Evolutionary conservation across 2,797 vertebrate species (phyloP).

Genomic region (Rhodeus uyekii): DNA sequence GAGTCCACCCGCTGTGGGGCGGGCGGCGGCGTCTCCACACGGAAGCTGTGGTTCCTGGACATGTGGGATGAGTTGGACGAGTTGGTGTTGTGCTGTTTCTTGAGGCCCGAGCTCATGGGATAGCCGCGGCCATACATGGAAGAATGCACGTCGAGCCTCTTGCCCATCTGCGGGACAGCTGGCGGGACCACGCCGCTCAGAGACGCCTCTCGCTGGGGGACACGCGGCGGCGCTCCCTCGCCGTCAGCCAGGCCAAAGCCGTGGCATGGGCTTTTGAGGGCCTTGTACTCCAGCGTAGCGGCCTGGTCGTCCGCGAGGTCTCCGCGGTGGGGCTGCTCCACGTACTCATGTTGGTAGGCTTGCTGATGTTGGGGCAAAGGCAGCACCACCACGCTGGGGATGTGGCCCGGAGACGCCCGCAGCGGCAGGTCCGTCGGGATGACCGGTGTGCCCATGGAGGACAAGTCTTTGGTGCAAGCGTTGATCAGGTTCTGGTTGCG

Average conservation of each 20-base stretch:
- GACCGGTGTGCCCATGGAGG: constrained; percentile 86
- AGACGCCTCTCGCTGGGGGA: constrained; percentile 95
- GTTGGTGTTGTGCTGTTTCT: constrained; percentile 98
- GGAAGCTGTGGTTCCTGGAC: constrained; percentile 94
- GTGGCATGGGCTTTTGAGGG: constrained; percentile 90
- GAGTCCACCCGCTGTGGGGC: constrained; percentile 98
- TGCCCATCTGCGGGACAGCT: constrained; percentile 90
- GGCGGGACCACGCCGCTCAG: constrained; percentile 82
- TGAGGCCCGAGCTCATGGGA: constrained; percentile 78
- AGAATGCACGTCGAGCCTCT: constrained; percentile 91
- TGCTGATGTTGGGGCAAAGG: constrained; percentile 89
- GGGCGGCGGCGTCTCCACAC: constrained; percentile 91
- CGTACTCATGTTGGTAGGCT: constrained; percentile 94
- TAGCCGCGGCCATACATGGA: constrained; percentile 85
- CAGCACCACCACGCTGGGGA: constrained; percentile 94
- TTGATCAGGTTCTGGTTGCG: constrained; percentile 98
- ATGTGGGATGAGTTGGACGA: constrained; percentile 98
- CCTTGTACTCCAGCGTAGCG: constrained; percentile 94
- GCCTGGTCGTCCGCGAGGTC: constrained; percentile 89
- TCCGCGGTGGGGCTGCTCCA: constrained; percentile 92
- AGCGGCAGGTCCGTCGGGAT: constrained; percentile 93
- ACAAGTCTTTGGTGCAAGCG: constrained; percentile 94
- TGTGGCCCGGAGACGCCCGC: constrained; percentile 93
- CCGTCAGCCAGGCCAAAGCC: constrained; percentile 85
- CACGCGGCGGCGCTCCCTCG: constrained; percentile 89